These are phyloP conservation scores for Alloplasta piceator DNA, from an alignment of 2,888 invertebrate genomes.

Conservation along the genomic window DNA sequence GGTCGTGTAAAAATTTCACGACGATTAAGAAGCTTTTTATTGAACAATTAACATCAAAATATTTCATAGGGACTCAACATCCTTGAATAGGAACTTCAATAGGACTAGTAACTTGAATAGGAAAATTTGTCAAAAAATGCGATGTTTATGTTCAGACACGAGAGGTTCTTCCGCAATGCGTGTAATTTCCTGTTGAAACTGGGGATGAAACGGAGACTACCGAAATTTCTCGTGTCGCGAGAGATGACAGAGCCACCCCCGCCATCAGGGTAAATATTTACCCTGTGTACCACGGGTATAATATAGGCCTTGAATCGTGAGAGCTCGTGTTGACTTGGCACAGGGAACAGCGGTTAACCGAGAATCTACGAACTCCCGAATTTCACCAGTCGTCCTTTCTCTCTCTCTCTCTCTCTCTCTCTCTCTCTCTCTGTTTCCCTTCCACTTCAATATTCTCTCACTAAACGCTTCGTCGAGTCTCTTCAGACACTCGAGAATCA, in stretches of 20 bases:
- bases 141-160: not conserved
- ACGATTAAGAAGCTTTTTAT: too few species aligned
- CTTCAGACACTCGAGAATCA: slow-evolving; percentile 55
- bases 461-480: slow-evolving; percentile 53
- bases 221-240: slow-evolving; percentile 32
- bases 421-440: slow-evolving; percentile 41
- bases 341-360: slow-evolving; percentile 60
- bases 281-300: slow-evolving; percentile 51
- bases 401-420: slow-evolving; percentile 25
- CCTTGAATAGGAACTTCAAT: not conserved
- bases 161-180: slow-evolving; percentile 42
- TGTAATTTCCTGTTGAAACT: slow-evolving; percentile 40
- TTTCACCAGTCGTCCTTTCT: slow-evolving; percentile 36
- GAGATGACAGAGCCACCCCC: slow-evolving; percentile 43
- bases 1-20: too few species aligned
- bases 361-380: slow-evolving; percentile 49
- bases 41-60: too few species aligned
- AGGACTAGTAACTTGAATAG: too few species aligned
- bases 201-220: slow-evolving; percentile 35
- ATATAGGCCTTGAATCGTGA: slow-evolving; percentile 55
- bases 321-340: slow-evolving; percentile 60
- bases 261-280: slow-evolving; percentile 67
- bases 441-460: slow-evolving; percentile 35
- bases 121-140: not conserved
- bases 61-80: too few species aligned